Base-by-base conservation (phyloP, 2,797 vertebrate species). In the Coilia nasus region DNA sequence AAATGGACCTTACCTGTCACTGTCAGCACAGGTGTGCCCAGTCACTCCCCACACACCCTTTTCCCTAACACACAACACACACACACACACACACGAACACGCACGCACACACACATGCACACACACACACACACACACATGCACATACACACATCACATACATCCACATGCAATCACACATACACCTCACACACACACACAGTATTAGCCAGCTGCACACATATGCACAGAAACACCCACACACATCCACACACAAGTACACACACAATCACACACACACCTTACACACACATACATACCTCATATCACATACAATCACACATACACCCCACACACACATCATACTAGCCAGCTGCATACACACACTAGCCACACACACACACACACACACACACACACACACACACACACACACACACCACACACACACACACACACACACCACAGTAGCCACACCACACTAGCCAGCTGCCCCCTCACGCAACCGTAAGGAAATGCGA, bases 391-490 rank as follows among this genome's bases (percentile, higher is more conserved):
- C 21, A 23, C 60, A 62, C 60, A 62, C 60, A 62, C 60, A 62
- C 60, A 62, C 60, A 25, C 12, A 19, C 23, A 71, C 21, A 23
- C 64, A 71, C 64, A 71, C 21, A 62, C 59, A 62, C 59, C 59
- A 41, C 35, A 41, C 35, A 41, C 35, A 41, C 35, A 41, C 35
- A 41, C 35, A 41, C 35, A 64, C 62, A 64, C 62, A 71, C 64
- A 71, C 28, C 31, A 25, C 15, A 25, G 31, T 25, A 67, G 12
- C 12, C 64, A 71, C 64, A 15, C 25, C 15, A 31, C 14, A 35
- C 64, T 71, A 71, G 64, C 64, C 64, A 44, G 71, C 71, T 78
- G 71, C 71, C 71, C 71, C 31, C 71, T 78, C 17, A 6, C 19
- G 5, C 71, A 44, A 31, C 35, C 71, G 31, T 41, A 78, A 41